phyloP scores from a whole-genome alignment of 2,113 vertebrate species.

The Actinemys pallida region DNA sequence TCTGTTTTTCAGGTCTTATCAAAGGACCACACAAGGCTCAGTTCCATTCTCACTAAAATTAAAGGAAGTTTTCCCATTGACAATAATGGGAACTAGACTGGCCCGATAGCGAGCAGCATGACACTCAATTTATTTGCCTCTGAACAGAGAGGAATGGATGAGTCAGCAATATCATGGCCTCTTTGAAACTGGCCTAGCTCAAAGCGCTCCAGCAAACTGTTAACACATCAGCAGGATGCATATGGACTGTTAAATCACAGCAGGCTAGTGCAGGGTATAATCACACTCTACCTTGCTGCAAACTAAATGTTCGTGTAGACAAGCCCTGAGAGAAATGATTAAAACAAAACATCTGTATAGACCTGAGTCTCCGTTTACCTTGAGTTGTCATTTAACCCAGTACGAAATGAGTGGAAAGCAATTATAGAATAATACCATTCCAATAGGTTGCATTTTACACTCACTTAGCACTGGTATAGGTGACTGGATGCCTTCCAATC shows the following conservation, averaged over 20 bases:
- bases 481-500: slow-evolving; percentile 11
- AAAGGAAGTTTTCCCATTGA: slow-evolving; percentile 30
- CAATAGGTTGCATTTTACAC: neutral
- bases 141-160: neutral
- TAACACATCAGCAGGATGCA: neutral
- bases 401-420: neutral
- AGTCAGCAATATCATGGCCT: neutral
- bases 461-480: neutral
- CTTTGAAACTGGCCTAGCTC: neutral
- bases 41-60: neutral
- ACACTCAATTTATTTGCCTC: neutral
- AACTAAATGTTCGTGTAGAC: neutral
- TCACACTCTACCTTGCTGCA: neutral
- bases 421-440: neutral
- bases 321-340: neutral
- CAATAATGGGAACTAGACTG: neutral
- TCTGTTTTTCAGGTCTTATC: slow-evolving; percentile 64
- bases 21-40: slow-evolving; percentile 15
- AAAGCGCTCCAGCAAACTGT: neutral
- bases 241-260: neutral
- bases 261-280: neutral
- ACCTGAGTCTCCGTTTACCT: neutral
- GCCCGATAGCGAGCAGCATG: neutral
- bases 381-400: neutral
- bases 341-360: neutral